A percentile compares a stretch with the other conserved stretches of the same genome.
phyloP scores from a whole-genome alignment of 1,140 invertebrate genomes.

The Drosophila arizonae region DNA sequence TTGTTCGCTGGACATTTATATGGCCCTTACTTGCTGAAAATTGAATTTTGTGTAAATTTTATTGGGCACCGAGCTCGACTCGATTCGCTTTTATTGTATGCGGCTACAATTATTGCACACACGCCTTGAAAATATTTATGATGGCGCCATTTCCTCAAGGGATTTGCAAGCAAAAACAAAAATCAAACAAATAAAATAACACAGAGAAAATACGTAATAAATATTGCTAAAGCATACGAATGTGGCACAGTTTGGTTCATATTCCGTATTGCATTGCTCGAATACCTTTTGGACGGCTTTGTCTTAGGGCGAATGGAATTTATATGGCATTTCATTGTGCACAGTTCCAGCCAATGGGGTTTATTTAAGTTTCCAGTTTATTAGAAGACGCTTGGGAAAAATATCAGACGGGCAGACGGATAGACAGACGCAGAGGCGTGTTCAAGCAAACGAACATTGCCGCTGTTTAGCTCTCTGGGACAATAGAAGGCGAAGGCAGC shows the following conservation, averaged over 20 bases:
- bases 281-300: constrained; percentile 45
- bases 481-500: constrained; percentile 5
- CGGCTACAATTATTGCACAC: constrained; percentile 58
- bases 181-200: background rate
- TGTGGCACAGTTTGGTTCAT: constrained; percentile 46
- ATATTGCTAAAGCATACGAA: constrained; percentile 20
- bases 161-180: constrained; percentile 29
- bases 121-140: constrained; percentile 62
- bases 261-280: constrained; percentile 45
- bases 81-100: constrained; percentile 12
- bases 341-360: constrained; percentile 26
- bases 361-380: constrained; percentile 61
- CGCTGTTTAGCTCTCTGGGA: constrained; percentile 11
- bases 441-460: constrained; percentile 5
- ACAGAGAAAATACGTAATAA: constrained; percentile 45
- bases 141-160: constrained; percentile 60
- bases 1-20: constrained; percentile 60
- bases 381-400: constrained; percentile 44
- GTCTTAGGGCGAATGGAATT: constrained; percentile 45
- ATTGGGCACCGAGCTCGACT: constrained; percentile 45
- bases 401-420: too few species aligned
- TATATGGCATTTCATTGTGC: constrained; percentile 57
- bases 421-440: constrained; percentile 5
- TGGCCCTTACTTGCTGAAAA: constrained; percentile 46
- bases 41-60: constrained; percentile 74